Base-by-base conservation (phyloP, 2,888 invertebrate genomes). In the Ernsta delagoae region DNA sequence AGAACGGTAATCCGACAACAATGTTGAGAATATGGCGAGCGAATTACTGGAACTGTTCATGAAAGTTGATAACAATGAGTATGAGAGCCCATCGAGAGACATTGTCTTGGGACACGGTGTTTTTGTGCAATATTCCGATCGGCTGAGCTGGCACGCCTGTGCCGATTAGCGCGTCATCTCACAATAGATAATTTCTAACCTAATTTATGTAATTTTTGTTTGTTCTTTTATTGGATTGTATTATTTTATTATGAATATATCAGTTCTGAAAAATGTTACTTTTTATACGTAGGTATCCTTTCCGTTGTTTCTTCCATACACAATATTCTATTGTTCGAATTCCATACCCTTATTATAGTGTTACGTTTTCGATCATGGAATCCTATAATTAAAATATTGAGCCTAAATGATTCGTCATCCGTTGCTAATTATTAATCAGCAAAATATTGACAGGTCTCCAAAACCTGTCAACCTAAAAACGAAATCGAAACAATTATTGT, bases 1-100 rank as follows among this genome's bases (percentile, higher is more conserved):
- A 83, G 83, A 86, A 82, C 79, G 41, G 69, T 71, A 73, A 72
- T 72, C 67, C 72, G 73, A 79, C 78, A 85, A 88, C 91, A 92
- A 90, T 90, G 88, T 92, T 91, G 92, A 85, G 91, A 92, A 90
- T 83, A 63, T 63, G 63, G 50, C 34, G 62, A 62, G 62, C 68
- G 57, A 74, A 78, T 78, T 78, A 75, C 78, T 78, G 82, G 83
- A 86, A 87, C 82, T 83, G 86, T 81, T 83, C 81, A 87, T 84
- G 92, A 90, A 91, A 90, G 89, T 83, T 78, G 77, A 82, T 82
- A 90, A 93, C 92, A 92, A 92, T 92, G 82, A 82, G 78, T 79
- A 83, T 86, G 89, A 80, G 87, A 88, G 83, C 69, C 69, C 50
- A 59, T 79, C 63, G 79, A 74, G 85, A 84, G 89, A 89, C 88